Evolutionary conservation across 2,797 vertebrate genomes (phyloP).

Genomic region (Pseudochromis fuscus): DNA sequence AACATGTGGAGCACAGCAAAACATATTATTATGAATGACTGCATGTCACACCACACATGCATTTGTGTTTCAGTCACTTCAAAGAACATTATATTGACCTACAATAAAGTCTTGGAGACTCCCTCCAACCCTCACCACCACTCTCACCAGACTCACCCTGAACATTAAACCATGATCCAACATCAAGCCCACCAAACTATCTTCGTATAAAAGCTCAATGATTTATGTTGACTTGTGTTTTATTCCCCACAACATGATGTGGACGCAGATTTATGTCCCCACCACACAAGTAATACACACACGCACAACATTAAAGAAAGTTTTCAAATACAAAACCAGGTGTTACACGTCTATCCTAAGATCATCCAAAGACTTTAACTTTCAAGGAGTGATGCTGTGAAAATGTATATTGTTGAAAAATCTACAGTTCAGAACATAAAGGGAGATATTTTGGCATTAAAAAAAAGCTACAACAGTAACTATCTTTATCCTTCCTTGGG

Average conservation of each 20-base stretch:
- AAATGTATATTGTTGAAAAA: neutral
- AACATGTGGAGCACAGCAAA: constrained; percentile 32
- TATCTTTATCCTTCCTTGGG: constrained; percentile 42
- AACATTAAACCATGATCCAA: too few species aligned
- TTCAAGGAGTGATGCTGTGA: too few species aligned
- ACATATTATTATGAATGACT: too few species aligned
- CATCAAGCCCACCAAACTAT: neutral
- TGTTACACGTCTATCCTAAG: too few species aligned
- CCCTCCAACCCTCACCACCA: too few species aligned
- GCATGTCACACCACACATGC: too few species aligned
- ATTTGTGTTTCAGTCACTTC: neutral
- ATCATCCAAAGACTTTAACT: too few species aligned
- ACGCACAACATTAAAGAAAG: neutral
- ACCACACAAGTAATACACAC: neutral
- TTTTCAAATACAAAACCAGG: neutral
- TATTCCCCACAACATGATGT: neutral
- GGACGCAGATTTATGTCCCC: too few species aligned
- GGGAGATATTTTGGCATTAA: neutral
- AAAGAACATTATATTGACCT: neutral
- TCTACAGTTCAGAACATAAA: too few species aligned
- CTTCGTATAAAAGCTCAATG: neutral
- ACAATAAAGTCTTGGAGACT: too few species aligned
- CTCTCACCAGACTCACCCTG: neutral
- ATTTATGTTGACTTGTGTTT: neutral
- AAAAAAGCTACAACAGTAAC: constrained; percentile 6